Evolutionary conservation across 2,113 vertebrate species (phyloP), one percentile per base, ranked within the genome.

Genomic region (Mesitornis unicolor): DNA sequence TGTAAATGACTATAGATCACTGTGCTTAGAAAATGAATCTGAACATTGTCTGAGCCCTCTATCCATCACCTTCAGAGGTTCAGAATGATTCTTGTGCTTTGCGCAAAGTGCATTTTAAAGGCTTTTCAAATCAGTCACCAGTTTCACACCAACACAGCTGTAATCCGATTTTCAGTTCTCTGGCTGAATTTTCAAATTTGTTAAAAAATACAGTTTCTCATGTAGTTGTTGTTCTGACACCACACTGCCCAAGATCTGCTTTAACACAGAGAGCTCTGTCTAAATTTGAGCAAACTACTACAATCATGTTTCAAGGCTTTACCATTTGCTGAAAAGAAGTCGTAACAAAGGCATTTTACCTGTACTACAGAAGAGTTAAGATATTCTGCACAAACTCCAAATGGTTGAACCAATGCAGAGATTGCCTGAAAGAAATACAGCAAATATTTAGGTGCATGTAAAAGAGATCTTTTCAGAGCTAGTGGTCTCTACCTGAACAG

Each of bases 301-400:
- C 38, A 38, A 12, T 43, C 26, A n/a, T 10, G 0, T 38, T 38
- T 51, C 36, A 51, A 70, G 57, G 35, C 56, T 71, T 51, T 40
- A n/a, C 24, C 51, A 16, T 76, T 50, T 57, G 63, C 57, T 65
- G 38, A 65, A 57, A 57, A 50, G 38, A 90, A 81, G 28, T 78
- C 18, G 15, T 9, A 90, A 79, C 24, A 56, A 78, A 38, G 29
- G 60, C 10, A 20, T 63, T 98, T 98, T 97, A 99, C 99, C 99
- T 99, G 99, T 43, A 99, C 99, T 43, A 99, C 98, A 13, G 98
- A 98, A 83, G 99, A 98, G 97, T 99, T 99, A 29, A 99, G 98
- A 97, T 99, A 99, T 90, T 99, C 99, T 57, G 99, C 99, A 98
- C 99, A 99, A 24, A 99, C 99, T 51, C 99, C 99, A 26, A 99